Base-by-base conservation (phyloP, 1,140 invertebrate genomes). In the Cryptotermes secundus region DNA sequence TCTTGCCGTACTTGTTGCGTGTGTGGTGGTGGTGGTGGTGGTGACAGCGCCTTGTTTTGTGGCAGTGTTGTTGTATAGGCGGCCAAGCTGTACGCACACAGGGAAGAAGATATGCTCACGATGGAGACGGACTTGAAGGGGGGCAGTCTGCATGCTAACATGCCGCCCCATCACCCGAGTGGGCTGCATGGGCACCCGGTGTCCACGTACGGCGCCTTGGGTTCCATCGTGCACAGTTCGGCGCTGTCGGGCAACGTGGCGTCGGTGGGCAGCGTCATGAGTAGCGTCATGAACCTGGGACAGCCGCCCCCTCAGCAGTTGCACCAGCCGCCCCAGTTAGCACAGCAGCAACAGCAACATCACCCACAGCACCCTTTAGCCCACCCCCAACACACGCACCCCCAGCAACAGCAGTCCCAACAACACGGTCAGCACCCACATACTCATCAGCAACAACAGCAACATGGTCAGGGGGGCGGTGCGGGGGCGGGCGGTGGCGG, bases 91-190 rank as follows among this genome's bases (percentile, higher is more conserved):
- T 94, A 93, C 93, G 92, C 92, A 87, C 93, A 92, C 89, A 90
- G 92, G 90, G 92, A 93, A 90, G 93, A 94, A 89, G 94, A 94
- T 87, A 96, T 96, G 95, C 91, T 96, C 90, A 96, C 95, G 91
- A 96, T 96, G 95, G 96, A 96, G 92, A 92, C 95, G 90, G 96
- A 96, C 90, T 92, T 96, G 89, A 96, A 96, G 90, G 95, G 95
- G 90, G 95, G 95, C 91, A 95, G 92, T 89, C 90, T 96, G 88
- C 95, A 96, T 88, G 95, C 92, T 87, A 94, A 94, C 86, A 95
- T 95, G 93, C 95, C 95, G 87, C 94, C 95, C 89, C 95, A 96
- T 89, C 79, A 86, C 86, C 85, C 90, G 90, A 86, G 89, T n/a
- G 84, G 72, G 12, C 53, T 83, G n/a, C 83, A 83, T 59, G 53